Evolutionary conservation across 2,888 invertebrate genomes (phyloP).

Genomic region (Megalurothrips usitatus): DNA sequence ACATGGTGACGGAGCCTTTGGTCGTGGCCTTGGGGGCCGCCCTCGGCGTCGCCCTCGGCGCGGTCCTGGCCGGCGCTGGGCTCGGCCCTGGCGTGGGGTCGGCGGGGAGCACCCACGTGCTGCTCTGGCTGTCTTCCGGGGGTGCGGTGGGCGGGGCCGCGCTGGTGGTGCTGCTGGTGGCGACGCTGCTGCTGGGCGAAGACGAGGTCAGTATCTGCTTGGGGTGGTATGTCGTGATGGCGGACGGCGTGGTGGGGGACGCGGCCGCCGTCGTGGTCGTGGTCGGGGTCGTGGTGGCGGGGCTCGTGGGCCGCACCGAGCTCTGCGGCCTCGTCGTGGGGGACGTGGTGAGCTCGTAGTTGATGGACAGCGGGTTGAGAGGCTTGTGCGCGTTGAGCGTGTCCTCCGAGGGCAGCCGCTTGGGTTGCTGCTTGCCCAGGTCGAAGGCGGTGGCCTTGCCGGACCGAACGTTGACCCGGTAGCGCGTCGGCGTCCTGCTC

Average conservation of each 20-base stretch:
- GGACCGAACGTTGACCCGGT: slow-evolving; percentile 3
- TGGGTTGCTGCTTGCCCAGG: not conserved
- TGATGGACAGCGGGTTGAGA: slow-evolving; percentile 8
- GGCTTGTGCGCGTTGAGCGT: slow-evolving; percentile 22
- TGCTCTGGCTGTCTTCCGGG: slow-evolving; percentile 25
- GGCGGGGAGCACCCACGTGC: slow-evolving; percentile 11
- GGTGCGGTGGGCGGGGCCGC: slow-evolving; percentile 36
- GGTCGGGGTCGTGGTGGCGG: slow-evolving; percentile 27
- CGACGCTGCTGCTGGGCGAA: too few species aligned
- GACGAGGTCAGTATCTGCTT: slow-evolving; percentile 35
- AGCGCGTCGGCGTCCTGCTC: not conserved
- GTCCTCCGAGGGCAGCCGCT: slow-evolving; percentile 15
- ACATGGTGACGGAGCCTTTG: not conserved
- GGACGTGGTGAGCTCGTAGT: slow-evolving; percentile 40
- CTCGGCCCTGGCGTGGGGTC: not conserved
- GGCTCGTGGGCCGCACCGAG: slow-evolving; percentile 35
- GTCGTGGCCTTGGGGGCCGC: not conserved
- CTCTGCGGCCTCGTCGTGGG: slow-evolving; percentile 33
- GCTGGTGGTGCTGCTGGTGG: too few species aligned
- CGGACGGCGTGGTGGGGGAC: slow-evolving; percentile 42
- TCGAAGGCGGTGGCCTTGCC: slow-evolving; percentile 18
- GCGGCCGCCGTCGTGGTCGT: slow-evolving; percentile 39
- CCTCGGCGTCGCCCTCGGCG: not conserved
- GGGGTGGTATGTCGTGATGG: slow-evolving; percentile 40
- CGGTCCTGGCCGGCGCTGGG: not conserved